phyloP scores from a whole-genome alignment of 64 coral and sea anemone genomes.

The Hydrozoanthus tunicans region DNA sequence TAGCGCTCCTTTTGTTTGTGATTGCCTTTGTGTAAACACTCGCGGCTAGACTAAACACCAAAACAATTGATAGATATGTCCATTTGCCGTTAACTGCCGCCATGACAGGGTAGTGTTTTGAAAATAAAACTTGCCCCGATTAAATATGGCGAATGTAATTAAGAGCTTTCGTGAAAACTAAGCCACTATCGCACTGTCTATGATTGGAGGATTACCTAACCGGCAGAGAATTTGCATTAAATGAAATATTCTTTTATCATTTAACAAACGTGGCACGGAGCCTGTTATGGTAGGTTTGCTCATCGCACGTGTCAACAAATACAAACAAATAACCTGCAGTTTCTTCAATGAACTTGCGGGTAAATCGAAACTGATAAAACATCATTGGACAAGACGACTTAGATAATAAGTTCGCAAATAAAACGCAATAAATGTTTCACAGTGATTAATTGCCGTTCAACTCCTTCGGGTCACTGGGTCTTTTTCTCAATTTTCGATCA shows the following conservation, averaged over 20 bases:
- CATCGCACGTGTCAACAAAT: slow-evolving; percentile 8
- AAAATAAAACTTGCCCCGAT: slow-evolving; percentile 57
- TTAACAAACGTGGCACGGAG: slow-evolving; percentile 43
- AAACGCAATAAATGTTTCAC: slow-evolving; percentile 43
- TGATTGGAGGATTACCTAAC: slow-evolving; percentile 43
- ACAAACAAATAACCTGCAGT: slow-evolving; percentile 51
- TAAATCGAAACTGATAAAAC: neutral
- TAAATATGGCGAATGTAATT: slow-evolving; percentile 15
- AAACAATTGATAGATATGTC: neutral
- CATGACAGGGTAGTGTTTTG: slow-evolving; percentile 51
- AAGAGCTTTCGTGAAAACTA: slow-evolving; percentile 38
- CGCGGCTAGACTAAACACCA: slow-evolving; percentile 54
- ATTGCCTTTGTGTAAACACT: slow-evolving; percentile 52
- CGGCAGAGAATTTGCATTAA: slow-evolving; percentile 44
- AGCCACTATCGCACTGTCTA: slow-evolving; percentile 21
- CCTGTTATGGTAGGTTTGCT: slow-evolving; percentile 54
- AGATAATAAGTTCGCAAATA: slow-evolving; percentile 41
- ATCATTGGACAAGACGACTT: slow-evolving; percentile 7
- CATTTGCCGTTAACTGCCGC: neutral
- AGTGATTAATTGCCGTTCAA: slow-evolving; percentile 31
- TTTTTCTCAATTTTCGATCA: slow-evolving; percentile 31
- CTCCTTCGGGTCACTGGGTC: neutral
- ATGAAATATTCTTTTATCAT: slow-evolving; percentile 67
- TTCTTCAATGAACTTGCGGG: slow-evolving; percentile 43
- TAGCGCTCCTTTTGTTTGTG: slow-evolving; percentile 63